Percentiles rank a stretch among this genome's conserved stretches.
Conservation (phyloP, 2,797 vertebrate species). For the Telmatherina bonti region DNA sequence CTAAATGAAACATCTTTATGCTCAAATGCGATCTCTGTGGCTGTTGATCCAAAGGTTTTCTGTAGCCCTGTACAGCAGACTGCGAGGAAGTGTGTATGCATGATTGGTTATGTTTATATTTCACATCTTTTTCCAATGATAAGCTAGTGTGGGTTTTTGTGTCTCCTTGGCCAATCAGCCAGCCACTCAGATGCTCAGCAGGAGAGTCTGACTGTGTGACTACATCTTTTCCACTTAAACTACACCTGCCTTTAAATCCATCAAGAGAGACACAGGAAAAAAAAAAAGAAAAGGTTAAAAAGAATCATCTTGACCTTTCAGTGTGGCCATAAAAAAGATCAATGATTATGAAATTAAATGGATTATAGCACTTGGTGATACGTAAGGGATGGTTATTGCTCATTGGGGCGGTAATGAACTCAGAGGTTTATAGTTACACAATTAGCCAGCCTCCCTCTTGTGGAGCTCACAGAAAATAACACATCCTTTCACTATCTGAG, state of each 20-base stretch:
- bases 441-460: not conserved
- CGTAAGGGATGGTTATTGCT: conserved; percentile 74
- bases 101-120: conserved; percentile 7
- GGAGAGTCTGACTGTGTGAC: conserved; percentile 50
- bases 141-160: conserved; percentile 7
- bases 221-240: conserved; percentile 25
- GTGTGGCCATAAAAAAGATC: conserved; percentile 51
- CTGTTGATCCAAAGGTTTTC: not conserved
- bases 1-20: too few species aligned
- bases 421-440: conserved; percentile 55
- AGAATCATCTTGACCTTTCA: conserved; percentile 50
- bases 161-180: conserved; percentile 48
- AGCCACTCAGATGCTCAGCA: conserved; percentile 44
- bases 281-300: not conserved
- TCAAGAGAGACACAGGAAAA: not conserved
- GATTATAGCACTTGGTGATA: conserved; percentile 51
- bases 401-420: conserved; percentile 68
- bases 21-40: not conserved
- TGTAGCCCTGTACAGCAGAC: not conserved
- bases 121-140: not conserved
- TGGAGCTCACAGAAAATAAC: conserved; percentile 14
- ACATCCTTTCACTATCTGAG: not conserved
- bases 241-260: conserved; percentile 24
- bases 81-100: not conserved
- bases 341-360: conserved; percentile 71